Evolutionary conservation across 2,797 vertebrate species (phyloP).

Genomic region (Gymnopithys bicolor): DNA sequence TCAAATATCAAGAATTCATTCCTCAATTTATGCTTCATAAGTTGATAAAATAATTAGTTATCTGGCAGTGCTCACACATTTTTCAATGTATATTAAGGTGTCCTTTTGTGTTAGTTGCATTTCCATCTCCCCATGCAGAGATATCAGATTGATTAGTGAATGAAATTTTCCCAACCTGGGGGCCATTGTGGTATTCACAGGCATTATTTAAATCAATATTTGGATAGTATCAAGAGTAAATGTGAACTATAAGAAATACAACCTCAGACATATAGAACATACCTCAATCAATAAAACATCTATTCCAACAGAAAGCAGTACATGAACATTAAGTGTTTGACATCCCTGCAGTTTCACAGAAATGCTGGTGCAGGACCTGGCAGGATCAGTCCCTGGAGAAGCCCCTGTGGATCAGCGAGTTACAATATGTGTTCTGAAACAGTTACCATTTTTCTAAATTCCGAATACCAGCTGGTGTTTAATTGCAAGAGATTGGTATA

Average conservation of each 20-base stretch:
- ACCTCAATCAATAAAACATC: not conserved
- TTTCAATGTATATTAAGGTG: not conserved
- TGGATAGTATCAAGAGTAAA: not conserved
- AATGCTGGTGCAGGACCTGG: not conserved
- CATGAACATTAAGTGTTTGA: not conserved
- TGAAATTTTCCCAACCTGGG: not conserved
- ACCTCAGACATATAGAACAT: not conserved
- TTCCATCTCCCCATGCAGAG: not conserved
- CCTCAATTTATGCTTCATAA: not conserved
- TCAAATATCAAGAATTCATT: not conserved
- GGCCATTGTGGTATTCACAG: not conserved
- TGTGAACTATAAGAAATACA: not conserved
- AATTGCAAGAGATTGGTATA: not conserved
- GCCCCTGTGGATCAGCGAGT: not conserved
- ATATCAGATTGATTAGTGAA: not conserved
- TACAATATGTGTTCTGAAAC: not conserved
- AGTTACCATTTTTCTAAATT: slow-evolving; percentile 14
- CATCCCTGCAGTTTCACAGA: not conserved
- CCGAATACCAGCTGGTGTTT: not conserved
- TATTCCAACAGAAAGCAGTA: not conserved
- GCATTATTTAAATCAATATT: slow-evolving; percentile 27
- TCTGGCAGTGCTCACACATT: not conserved
- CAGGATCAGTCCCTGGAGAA: not conserved
- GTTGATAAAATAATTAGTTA: not conserved
- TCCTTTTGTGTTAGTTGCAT: not conserved